These are phyloP conservation scores for Epicauta chinensis DNA, from an alignment of 1,140 invertebrate species.

Conservation along the genomic window DNA sequence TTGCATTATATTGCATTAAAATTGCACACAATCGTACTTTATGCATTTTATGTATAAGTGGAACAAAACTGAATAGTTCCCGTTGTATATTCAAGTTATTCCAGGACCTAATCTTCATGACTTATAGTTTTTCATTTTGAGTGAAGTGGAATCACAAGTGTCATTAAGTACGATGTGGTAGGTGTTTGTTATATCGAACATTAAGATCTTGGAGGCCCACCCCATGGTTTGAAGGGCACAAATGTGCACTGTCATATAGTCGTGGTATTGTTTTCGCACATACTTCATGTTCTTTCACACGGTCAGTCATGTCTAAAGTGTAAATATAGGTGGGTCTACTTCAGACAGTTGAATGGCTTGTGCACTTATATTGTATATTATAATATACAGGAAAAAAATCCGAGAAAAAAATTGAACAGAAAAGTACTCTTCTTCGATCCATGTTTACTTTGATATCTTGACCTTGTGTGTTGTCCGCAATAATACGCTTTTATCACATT, in stretches of 20 bases:
- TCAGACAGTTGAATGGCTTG: slow-evolving; percentile 19
- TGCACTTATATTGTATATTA: slow-evolving; percentile 4
- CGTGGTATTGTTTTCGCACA: slow-evolving; percentile 20
- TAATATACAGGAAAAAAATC: not conserved
- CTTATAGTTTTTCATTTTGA: too few relatives aligned
- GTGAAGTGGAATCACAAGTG: not conserved
- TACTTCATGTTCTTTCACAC: slow-evolving; percentile 21
- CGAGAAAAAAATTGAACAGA: not conserved
- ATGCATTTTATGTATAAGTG: too few relatives aligned
- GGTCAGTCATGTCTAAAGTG: slow-evolving; percentile 19
- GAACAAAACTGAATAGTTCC: too few relatives aligned
- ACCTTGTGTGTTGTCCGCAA: slow-evolving; percentile 8
- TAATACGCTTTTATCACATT: not conserved
- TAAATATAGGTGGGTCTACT: slow-evolving; percentile 22
- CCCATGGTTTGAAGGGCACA: slow-evolving; percentile 17
- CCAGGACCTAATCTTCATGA: too few relatives aligned
- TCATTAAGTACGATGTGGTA: slow-evolving; percentile 8
- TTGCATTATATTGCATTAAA: too few relatives aligned
- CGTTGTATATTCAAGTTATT: too few relatives aligned
- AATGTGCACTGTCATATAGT: slow-evolving; percentile 21
- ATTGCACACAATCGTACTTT: too few relatives aligned
- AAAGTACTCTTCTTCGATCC: slow-evolving; percentile 4
- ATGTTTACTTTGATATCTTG: slow-evolving; percentile 19
- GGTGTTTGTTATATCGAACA: slow-evolving; percentile 12
- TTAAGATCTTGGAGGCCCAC: slow-evolving; percentile 15